Evolutionary conservation across 1,140 invertebrate species (phyloP).

Genomic region (Pachypsylla venusta): DNA sequence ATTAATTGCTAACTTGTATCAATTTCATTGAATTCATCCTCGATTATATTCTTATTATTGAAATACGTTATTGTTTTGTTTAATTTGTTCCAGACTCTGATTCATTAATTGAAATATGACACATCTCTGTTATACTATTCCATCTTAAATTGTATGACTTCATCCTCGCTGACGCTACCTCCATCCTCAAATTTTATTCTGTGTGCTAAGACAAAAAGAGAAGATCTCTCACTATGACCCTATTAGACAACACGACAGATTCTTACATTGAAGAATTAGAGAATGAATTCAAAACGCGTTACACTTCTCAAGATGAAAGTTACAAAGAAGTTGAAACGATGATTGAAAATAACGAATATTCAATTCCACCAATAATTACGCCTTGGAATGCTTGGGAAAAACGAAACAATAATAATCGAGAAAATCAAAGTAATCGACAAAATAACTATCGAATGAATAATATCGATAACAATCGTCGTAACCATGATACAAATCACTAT

Average conservation of each 20-base stretch:
- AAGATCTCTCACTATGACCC: conserved; percentile 2
- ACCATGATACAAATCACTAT: neutral
- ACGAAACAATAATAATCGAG: neutral
- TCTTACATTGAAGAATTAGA: neutral
- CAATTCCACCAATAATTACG: neutral
- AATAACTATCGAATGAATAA: neutral
- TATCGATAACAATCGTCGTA: neutral
- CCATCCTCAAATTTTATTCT: too few species aligned
- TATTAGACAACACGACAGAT: neutral
- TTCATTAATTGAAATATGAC: too few species aligned
- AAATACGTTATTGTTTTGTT: too few species aligned
- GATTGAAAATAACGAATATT: neutral
- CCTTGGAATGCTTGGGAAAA: neutral
- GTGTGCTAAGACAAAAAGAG: too few species aligned
- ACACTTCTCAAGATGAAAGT: neutral
- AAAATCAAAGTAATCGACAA: neutral
- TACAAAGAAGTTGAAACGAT: neutral
- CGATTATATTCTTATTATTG: too few species aligned
- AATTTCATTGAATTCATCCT: too few species aligned
- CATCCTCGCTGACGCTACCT: too few species aligned
- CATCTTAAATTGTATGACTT: too few species aligned
- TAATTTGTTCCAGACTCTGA: too few species aligned
- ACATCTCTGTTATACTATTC: too few species aligned
- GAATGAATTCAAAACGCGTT: neutral
- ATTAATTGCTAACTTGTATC: too few species aligned